Conservation (phyloP, 2,113 vertebrate genomes). For the Calyptomena viridis region DNA sequence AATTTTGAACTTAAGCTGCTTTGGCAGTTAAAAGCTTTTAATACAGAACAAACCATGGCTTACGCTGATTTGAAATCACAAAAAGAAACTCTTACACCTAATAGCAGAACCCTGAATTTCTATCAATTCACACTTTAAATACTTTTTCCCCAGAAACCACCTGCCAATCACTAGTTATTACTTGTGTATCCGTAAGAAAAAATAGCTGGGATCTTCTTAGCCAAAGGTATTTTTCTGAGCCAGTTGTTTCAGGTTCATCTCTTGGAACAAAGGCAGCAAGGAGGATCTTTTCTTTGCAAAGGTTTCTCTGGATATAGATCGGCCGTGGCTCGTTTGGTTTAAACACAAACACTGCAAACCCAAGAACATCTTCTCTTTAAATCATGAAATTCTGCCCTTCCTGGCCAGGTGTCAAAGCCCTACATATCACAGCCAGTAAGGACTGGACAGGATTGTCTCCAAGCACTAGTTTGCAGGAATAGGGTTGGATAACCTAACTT, state of each 20-base stretch:
- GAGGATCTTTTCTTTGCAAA: constrained; percentile 81
- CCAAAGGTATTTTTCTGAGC: constrained; percentile 85
- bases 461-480: background rate
- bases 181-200: constrained; percentile 85
- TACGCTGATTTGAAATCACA: background rate
- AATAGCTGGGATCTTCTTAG: constrained; percentile 88
- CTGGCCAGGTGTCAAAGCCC: background rate
- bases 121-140: background rate
- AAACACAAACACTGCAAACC: constrained; percentile 90
- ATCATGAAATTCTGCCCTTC: background rate
- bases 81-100: background rate
- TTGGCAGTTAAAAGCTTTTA: background rate
- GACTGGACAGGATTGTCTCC: background rate
- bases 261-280: constrained; percentile 87
- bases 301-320: constrained; percentile 83
- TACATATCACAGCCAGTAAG: background rate
- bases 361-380: background rate
- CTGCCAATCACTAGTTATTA: constrained; percentile 54
- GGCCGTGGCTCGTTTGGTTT: constrained; percentile 87
- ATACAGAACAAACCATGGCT: background rate
- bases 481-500: background rate
- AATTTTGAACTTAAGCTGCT: background rate
- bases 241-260: constrained; percentile 77
- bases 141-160: background rate
- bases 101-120: background rate